Percentiles rank a stretch among this genome's conserved stretches.
Conservation (phyloP, 2,888 invertebrate species). For the Leptinotarsa rubiginosa region DNA sequence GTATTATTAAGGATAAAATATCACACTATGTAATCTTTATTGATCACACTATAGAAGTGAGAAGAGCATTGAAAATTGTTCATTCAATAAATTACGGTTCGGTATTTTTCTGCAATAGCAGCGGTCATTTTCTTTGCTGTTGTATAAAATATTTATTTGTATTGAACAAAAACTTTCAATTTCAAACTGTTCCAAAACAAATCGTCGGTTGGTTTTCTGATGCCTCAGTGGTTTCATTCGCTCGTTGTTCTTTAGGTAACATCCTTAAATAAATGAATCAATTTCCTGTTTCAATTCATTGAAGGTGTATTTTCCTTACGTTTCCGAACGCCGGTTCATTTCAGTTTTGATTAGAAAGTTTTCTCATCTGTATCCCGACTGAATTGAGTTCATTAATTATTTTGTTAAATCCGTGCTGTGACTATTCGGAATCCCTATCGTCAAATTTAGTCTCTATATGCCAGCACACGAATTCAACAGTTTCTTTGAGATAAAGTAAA, state of each 20-base stretch:
- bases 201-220: too few species aligned
- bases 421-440: not conserved
- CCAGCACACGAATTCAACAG: not conserved
- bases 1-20: too few species aligned
- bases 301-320: not conserved
- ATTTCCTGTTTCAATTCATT: not conserved
- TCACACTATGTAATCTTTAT: too few species aligned
- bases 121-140: too few species aligned
- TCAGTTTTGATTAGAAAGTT: not conserved
- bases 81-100: too few species aligned
- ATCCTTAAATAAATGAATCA: not conserved
- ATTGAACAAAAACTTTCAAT: too few species aligned
- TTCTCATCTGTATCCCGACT: not conserved
- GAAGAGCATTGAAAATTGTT: too few species aligned
- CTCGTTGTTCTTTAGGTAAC: not conserved
- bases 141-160: too few species aligned
- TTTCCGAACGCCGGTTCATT: not conserved
- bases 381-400: constrained; percentile 2
- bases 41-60: too few species aligned
- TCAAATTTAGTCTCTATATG: not conserved
- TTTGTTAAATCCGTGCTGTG: constrained; percentile 1
- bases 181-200: too few species aligned
- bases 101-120: too few species aligned
- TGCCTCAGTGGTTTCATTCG: too few species aligned
- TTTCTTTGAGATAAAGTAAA: constrained; percentile 18